phyloP scores from a whole-genome alignment of 2,113 vertebrate genomes.

The Agapornis roseicollis region DNA sequence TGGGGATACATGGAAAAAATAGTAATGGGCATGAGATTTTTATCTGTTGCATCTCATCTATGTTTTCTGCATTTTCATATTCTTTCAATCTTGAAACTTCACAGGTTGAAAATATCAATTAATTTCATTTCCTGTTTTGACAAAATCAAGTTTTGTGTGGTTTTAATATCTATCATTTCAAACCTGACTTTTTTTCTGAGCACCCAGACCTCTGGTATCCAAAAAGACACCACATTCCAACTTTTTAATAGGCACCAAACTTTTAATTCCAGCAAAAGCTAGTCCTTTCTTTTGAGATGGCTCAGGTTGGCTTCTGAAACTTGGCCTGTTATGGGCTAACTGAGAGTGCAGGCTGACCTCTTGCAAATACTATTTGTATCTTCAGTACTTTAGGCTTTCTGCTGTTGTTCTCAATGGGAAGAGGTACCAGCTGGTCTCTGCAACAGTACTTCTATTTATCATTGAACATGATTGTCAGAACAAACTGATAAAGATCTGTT shows the following conservation, averaged over 20 bases:
- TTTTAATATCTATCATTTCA: neutral
- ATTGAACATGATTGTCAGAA: neutral
- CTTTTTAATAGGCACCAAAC: neutral
- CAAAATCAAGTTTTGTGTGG: neutral
- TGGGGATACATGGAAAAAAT: neutral
- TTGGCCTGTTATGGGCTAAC: neutral
- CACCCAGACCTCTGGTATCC: neutral
- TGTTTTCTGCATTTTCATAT: neutral
- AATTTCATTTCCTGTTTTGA: neutral
- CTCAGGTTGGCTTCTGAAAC: neutral
- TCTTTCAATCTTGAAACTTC: neutral
- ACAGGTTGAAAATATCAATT: neutral
- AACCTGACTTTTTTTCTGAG: neutral
- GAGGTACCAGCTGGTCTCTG: neutral
- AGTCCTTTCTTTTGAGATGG: neutral
- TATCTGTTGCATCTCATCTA: neutral
- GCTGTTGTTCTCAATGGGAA: neutral
- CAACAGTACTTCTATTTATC: neutral
- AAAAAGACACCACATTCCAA: neutral
- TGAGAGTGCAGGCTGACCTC: fast-evolving
- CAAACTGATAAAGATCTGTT: neutral
- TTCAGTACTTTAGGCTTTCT: neutral
- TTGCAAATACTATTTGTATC: neutral
- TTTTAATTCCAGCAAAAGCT: neutral
- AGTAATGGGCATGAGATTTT: neutral